These are phyloP conservation scores for Herminia tarsipennalis DNA, from an alignment of 2,888 invertebrate species.

Conservation along the genomic window DNA sequence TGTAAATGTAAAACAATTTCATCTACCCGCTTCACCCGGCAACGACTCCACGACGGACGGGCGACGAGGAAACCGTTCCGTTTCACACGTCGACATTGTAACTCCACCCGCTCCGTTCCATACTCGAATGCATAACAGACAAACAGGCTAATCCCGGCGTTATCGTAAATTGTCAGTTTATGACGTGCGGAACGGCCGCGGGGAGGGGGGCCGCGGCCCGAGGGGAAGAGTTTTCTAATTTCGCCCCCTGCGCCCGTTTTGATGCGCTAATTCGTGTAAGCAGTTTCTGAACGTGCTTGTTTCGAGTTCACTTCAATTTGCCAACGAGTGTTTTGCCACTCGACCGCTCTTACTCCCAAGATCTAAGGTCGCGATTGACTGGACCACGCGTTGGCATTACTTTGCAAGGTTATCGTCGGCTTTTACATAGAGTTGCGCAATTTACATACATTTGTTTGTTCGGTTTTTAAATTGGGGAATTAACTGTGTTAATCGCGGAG, in stretches of 20 bases:
- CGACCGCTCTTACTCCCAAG: conserved; percentile 39
- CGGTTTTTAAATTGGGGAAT: conserved; percentile 84
- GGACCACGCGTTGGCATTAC: conserved; percentile 12
- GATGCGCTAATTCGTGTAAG: conserved; percentile 86
- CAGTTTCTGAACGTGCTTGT: conserved; percentile 84
- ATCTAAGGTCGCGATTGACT: conserved; percentile 52
- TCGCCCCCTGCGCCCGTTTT: conserved; percentile 80
- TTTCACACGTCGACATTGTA: conserved; percentile 61
- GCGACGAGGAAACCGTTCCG: conserved; percentile 48
- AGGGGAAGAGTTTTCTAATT: conserved; percentile 81
- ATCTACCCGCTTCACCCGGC: conserved; percentile 38
- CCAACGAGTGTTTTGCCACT: conserved; percentile 49
- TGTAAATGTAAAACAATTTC: conserved; percentile 69
- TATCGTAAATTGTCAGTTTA: conserved; percentile 87
- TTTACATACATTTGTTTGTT: conserved; percentile 85
- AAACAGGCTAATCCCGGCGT: conserved; percentile 85
- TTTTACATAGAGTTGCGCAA: conserved; percentile 82
- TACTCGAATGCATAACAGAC: conserved; percentile 81
- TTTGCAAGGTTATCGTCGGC: conserved; percentile 74
- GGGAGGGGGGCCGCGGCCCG: conserved; percentile 52
- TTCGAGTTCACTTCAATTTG: conserved; percentile 78
- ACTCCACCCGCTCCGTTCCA: conserved; percentile 52
- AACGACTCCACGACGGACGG: conserved; percentile 26
- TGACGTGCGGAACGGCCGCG: conserved; percentile 84
- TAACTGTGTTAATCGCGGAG: conserved; percentile 78